phyloP scores from a whole-genome alignment of 2,113 vertebrate species.

The Rhipidura dahli region DNA sequence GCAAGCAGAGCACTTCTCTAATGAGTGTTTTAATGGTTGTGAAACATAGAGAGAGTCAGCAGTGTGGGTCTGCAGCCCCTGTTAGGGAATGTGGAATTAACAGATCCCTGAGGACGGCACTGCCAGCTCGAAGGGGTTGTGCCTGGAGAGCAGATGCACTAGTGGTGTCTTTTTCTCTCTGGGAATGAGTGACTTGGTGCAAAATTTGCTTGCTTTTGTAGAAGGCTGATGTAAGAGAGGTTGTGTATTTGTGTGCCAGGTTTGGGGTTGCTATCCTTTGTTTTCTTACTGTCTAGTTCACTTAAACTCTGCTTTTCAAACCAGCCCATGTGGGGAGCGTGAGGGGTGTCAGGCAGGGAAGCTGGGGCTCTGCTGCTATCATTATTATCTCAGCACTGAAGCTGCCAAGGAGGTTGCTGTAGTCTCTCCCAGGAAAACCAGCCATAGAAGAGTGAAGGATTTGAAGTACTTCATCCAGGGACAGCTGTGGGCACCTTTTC shows the following conservation, averaged over 20 bases:
- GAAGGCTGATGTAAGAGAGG: background rate
- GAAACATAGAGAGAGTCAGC: background rate
- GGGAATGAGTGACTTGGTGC: background rate
- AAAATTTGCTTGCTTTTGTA: background rate
- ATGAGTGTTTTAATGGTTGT: conserved; percentile 20
- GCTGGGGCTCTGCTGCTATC: background rate
- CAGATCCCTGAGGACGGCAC: background rate
- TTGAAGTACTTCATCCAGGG: background rate
- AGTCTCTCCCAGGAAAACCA: background rate
- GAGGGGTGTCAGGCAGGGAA: background rate
- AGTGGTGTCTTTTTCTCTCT: background rate
- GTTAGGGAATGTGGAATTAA: background rate
- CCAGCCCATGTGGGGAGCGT: accelerated
- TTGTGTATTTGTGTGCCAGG: accelerated
- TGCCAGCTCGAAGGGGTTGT: accelerated
- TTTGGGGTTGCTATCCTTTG: background rate
- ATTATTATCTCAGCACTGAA: background rate
- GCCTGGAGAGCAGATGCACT: background rate
- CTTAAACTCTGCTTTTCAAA: background rate
- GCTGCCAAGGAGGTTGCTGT: background rate
- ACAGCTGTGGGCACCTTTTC: background rate
- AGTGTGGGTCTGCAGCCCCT: background rate
- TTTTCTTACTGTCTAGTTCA: background rate
- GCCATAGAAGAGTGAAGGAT: background rate
- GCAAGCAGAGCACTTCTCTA: background rate